phyloP scores from a whole-genome alignment of 2,888 invertebrate species.

The Dicycla oo region DNA sequence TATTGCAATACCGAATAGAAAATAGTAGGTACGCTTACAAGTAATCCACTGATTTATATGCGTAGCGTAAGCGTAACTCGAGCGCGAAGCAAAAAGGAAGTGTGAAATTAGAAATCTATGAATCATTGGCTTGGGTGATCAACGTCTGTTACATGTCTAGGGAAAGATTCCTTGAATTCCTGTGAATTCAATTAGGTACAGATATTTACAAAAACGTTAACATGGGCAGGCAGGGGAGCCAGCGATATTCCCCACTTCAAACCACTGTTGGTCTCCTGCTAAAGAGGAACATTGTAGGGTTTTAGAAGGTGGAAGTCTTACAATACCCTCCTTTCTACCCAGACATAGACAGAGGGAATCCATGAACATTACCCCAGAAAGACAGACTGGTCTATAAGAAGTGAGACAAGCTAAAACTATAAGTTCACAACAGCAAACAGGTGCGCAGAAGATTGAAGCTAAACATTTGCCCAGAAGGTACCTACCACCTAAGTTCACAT shows the following conservation, averaged over 20 bases:
- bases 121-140: slow-evolving; percentile 9
- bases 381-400: neutral
- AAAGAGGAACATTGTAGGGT: neutral
- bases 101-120: slow-evolving; percentile 43
- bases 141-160: neutral
- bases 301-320: neutral
- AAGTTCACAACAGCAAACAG: neutral
- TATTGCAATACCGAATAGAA: slow-evolving; percentile 35
- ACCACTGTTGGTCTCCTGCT: neutral
- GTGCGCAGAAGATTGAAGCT: neutral
- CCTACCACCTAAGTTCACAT: too few relatives aligned
- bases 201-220: neutral
- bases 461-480: neutral
- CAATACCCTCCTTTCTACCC: too few relatives aligned
- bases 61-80: slow-evolving; percentile 27
- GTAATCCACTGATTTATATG: slow-evolving; percentile 11
- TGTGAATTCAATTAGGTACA: neutral
- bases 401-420: neutral
- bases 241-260: neutral
- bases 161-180: neutral
- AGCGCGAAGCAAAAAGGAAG: slow-evolving; percentile 26
- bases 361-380: neutral
- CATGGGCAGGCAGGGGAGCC: neutral
- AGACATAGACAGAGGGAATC: neutral
- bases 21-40: slow-evolving; percentile 27